Base-by-base conservation (phyloP, 2,797 vertebrate species). In the Chromobotia macracanthus region DNA sequence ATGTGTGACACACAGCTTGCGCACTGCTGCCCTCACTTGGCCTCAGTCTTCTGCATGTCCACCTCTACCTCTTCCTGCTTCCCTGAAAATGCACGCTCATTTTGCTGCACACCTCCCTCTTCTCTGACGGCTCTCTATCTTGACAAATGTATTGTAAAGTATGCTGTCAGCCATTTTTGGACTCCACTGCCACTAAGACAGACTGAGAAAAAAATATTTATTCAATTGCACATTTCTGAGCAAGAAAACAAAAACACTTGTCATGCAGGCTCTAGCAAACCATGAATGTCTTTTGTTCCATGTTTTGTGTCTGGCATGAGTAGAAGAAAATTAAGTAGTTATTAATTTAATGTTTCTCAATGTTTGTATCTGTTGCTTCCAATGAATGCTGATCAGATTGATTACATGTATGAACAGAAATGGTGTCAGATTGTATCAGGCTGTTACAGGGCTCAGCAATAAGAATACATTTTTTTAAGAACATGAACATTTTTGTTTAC, bases 1-100 rank as follows among this genome's bases (percentile, higher is more conserved):
- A 90, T 73, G 28, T 88, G 70, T 88, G 5, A 0, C 61, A 74
- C 58, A 15, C 65, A 81, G 72, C 68, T 68, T 78, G 56, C 55
- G 75, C 66, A 69, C 50, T 28, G 21, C 67, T 58, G 16, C 74
- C 77, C 70, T 31, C 64, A 78, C 35, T 75, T 64, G 23, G 66
- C 11, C 67, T 50, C 19, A 70, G 31, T 31, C 25, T 65, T 53
- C 72, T 77, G 64, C 80, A 28, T 80, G 50, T 65, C 66, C 63
- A 69, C 25, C 25, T 68, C 63, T 81, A 78, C 68, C 67, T 77
- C 68, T 81, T 78, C 81, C 76, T 73, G 61, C 75, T 72, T 77
- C 70, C 56, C 63, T n/a, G n/a, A 77, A 25, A 78, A 23, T 78
- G 51, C 55, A 11, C 56, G 12, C 63, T 74, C 53, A 44, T 50